Evolutionary conservation across 2,113 vertebrate species (phyloP), one percentile per base, ranked within the genome.

Genomic region (Eidolon helvum): DNA sequence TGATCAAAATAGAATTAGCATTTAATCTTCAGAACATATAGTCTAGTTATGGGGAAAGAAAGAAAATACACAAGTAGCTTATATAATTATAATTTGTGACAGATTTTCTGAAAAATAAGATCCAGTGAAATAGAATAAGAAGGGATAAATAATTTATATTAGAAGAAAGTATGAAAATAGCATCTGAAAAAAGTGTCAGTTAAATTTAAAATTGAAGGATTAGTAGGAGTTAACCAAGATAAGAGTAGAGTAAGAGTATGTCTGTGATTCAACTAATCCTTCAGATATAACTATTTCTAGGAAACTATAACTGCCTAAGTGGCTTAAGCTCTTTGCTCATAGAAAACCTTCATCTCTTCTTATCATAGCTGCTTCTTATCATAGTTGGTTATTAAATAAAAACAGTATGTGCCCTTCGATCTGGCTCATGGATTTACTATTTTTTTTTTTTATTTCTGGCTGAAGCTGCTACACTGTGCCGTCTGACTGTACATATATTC

Each of bases 311-410:
- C 71, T 86, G 8, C 38, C 28, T 97, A 94, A 90, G 50, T 87
- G 28, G 21, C 21, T 79, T 74, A 88, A 88, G 4, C 4, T 78
- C 48, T 84, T 43, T 74, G 53, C 48, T 77, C 24, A 74, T 2
- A 57, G 59, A 93, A 93, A 96, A 19, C 5, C 18, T 86, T 91
- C 45, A 96, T 91, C 63, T 84, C 38, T 94, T 74, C 33, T 95
- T 96, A 89, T 77, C 35, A 89, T 50, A 82, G 57, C 33, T 59
- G 24, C 28, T 79, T 94, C 50, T 94, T 96, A 66, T 80, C 38
- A 91, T 43, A 65, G 57, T 18, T 86, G 45, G 40, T 68, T 74
- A 94, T 92, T 90, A 78, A 83, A 78, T 90, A 88, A 69, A 66
- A 91, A 26, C 61, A 91, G n/a, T 30, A 45, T 71, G 65, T 63